Evolutionary conservation across 2,797 vertebrate genomes (phyloP).

Genomic region (Pangasius djambal): DNA sequence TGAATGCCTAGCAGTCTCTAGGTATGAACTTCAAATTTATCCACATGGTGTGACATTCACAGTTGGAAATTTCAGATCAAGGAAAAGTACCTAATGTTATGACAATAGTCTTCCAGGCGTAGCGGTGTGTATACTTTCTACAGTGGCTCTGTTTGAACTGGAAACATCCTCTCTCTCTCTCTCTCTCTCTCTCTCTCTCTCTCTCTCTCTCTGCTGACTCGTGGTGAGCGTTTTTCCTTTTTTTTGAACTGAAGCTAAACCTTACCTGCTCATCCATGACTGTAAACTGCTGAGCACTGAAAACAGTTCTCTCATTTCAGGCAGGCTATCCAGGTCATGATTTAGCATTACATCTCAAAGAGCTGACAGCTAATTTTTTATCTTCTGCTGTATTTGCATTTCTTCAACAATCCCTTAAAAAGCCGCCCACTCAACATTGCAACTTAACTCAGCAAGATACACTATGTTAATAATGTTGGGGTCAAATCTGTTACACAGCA

Average conservation of each 20-base stretch:
- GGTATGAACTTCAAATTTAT: background rate
- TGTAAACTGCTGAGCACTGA: conserved; percentile 22
- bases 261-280: conserved; percentile 42
- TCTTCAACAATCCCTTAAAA: conserved; percentile 8
- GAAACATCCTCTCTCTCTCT: conserved; percentile 20
- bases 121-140: conserved; percentile 47
- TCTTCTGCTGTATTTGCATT: conserved; percentile 21
- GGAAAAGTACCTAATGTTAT: conserved; percentile 40
- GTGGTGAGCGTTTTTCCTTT: conserved; percentile 51
- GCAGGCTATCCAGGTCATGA: conserved; percentile 12
- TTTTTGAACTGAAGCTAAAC: conserved; percentile 40
- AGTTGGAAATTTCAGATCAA: conserved; percentile 21
- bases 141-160: conserved; percentile 49
- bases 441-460: too few relatives aligned
- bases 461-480: background rate
- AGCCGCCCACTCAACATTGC: background rate
- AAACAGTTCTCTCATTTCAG: conserved; percentile 5
- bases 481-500: background rate
- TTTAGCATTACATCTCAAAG: background rate
- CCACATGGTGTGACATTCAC: conserved; percentile 27
- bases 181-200: background rate
- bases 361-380: background rate
- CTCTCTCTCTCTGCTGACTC: background rate
- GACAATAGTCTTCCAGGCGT: conserved; percentile 32
- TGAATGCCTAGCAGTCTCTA: background rate